phyloP scores from a whole-genome alignment of 2,797 vertebrate species.

The Argentina silus region DNA sequence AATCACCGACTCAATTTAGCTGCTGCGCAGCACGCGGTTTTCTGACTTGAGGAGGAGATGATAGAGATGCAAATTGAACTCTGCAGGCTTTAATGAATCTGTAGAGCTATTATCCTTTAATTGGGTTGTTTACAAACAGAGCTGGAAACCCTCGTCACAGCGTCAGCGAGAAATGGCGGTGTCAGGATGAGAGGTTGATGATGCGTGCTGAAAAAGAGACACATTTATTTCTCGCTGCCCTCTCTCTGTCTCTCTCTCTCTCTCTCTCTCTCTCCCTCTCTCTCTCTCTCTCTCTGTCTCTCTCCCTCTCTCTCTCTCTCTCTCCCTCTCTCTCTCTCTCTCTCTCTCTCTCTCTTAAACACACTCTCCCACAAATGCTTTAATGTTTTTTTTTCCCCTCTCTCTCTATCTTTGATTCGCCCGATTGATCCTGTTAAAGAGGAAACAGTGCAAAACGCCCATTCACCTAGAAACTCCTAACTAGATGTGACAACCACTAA shows the following conservation, averaged over 20 bases:
- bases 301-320: background rate
- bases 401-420: conserved; percentile 35
- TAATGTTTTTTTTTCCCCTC: conserved; percentile 19
- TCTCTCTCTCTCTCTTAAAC: conserved; percentile 1
- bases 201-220: background rate
- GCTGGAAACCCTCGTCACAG: background rate
- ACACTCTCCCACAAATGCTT: background rate
- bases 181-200: conserved; percentile 40
- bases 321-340: conserved; percentile 9
- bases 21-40: too few relatives aligned
- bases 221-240: background rate
- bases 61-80: background rate
- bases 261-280: conserved; percentile 2
- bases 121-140: conserved; percentile 33
- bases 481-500: conserved; percentile 64
- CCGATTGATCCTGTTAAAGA: conserved; percentile 63
- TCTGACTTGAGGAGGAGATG: background rate
- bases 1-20: background rate
- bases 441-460: conserved; percentile 53
- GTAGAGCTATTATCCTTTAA: background rate
- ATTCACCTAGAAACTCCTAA: conserved; percentile 50
- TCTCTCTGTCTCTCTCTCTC: conserved; percentile 14
- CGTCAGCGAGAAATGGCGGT: conserved; percentile 50
- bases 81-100: background rate
- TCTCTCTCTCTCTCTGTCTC: conserved; percentile 12